Conservation (phyloP, 2,888 invertebrate genomes). For the Notodonta ziczac region DNA sequence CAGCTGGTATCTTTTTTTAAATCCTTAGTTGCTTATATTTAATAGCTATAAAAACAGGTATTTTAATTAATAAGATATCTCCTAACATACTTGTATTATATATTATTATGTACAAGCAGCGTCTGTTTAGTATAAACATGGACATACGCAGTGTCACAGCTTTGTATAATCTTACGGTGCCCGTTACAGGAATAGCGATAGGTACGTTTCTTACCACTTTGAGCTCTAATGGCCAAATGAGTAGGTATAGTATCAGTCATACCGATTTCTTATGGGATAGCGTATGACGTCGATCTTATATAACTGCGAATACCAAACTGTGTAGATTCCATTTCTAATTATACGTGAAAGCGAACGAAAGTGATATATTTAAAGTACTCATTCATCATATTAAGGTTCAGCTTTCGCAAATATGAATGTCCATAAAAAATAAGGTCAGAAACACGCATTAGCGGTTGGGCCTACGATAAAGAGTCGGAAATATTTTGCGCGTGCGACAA, state of each 20-base stretch:
- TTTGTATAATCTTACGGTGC: too few relatives aligned
- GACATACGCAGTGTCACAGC: too few relatives aligned
- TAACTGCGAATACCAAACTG: not conserved
- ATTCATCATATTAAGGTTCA: slow-evolving; percentile 10
- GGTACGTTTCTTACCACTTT: too few relatives aligned
- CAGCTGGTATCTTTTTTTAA: too few relatives aligned
- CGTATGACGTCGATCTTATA: not conserved
- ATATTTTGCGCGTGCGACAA: not conserved
- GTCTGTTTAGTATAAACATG: too few relatives aligned
- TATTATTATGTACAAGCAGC: too few relatives aligned
- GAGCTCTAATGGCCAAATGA: too few relatives aligned
- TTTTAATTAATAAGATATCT: too few relatives aligned
- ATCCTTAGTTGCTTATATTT: too few relatives aligned
- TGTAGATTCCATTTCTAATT: not conserved
- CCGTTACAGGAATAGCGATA: too few relatives aligned
- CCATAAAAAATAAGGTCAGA: slow-evolving; percentile 30
- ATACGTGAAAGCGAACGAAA: slow-evolving; percentile 1
- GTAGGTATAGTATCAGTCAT: too few relatives aligned
- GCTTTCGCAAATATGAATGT: slow-evolving; percentile 24
- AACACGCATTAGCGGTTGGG: slow-evolving; percentile 18
- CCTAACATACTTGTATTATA: not conserved
- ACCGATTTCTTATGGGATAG: not conserved
- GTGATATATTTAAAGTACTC: slow-evolving; percentile 3
- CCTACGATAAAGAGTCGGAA: not conserved
- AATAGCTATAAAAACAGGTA: too few relatives aligned